Evolutionary conservation across 2,888 invertebrate genomes (phyloP).

Genomic region (Diaprepes abbreviatus): DNA sequence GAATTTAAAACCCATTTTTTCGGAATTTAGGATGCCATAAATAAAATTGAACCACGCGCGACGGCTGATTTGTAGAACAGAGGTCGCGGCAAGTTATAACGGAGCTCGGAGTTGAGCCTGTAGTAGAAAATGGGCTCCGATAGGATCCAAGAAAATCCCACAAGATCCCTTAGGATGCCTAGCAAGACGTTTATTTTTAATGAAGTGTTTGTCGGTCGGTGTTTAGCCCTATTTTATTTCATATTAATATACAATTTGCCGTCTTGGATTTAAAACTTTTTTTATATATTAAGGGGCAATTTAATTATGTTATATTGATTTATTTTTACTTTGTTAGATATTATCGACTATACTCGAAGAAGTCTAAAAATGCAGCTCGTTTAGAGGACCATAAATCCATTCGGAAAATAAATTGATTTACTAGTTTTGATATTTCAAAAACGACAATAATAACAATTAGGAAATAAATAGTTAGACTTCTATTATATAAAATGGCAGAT

Average conservation of each 20-base stretch:
- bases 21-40: background rate
- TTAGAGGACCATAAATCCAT: no score
- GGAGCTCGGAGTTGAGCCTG: constrained; percentile 11
- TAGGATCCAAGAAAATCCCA: constrained; percentile 19
- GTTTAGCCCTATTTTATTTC: constrained; percentile 1
- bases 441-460: no score
- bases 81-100: constrained; percentile 12
- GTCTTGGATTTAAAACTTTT: background rate
- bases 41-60: constrained; percentile 13
- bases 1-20: background rate
- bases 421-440: no score
- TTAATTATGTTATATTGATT: no score
- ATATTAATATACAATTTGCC: background rate
- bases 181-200: constrained; percentile 19
- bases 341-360: no score
- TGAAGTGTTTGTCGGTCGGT: constrained; percentile 10
- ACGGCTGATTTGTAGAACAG: constrained; percentile 13
- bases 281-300: no score
- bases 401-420: no score
- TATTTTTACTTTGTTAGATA: no score
- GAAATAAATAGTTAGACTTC: no score
- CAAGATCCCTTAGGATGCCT: constrained; percentile 14
- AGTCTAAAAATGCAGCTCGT: no score
- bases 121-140: constrained; percentile 12
- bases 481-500: no score